phyloP scores from a whole-genome alignment of 2,113 vertebrate genomes.

The Pardalotus punctatus region DNA sequence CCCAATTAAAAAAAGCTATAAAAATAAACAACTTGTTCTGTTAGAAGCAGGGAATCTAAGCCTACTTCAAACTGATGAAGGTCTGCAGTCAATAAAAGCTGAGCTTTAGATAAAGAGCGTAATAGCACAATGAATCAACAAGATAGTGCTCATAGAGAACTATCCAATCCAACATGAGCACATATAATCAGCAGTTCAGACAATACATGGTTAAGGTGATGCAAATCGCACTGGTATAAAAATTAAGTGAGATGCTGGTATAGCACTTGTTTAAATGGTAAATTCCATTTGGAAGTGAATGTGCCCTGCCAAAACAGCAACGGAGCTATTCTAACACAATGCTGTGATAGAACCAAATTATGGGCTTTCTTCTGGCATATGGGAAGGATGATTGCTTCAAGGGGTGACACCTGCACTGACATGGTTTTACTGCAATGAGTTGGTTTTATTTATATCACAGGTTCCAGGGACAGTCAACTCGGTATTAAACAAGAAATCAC shows the following conservation, averaged over 20 bases:
- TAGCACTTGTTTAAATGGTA: background rate
- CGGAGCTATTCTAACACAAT: background rate
- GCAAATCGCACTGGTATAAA: background rate
- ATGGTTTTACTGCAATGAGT: rapidly evolving
- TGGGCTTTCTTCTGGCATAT: background rate
- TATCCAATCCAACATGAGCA: background rate
- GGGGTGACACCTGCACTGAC: background rate
- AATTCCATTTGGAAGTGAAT: background rate
- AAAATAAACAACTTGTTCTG: background rate
- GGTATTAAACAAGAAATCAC: background rate
- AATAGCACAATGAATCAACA: background rate
- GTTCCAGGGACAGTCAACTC: background rate
- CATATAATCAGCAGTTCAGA: background rate
- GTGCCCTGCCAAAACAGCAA: background rate
- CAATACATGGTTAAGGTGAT: background rate
- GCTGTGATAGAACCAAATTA: background rate
- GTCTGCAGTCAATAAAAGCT: background rate
- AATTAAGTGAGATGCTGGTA: background rate
- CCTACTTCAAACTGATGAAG: background rate
- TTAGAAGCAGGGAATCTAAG: background rate
- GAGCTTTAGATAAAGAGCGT: background rate
- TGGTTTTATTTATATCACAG: background rate
- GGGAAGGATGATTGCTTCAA: background rate
- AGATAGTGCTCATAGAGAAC: background rate
- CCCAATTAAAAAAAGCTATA: background rate